phyloP scores from a whole-genome alignment of 2,888 invertebrate genomes.

The Pedicia rivosa region DNA sequence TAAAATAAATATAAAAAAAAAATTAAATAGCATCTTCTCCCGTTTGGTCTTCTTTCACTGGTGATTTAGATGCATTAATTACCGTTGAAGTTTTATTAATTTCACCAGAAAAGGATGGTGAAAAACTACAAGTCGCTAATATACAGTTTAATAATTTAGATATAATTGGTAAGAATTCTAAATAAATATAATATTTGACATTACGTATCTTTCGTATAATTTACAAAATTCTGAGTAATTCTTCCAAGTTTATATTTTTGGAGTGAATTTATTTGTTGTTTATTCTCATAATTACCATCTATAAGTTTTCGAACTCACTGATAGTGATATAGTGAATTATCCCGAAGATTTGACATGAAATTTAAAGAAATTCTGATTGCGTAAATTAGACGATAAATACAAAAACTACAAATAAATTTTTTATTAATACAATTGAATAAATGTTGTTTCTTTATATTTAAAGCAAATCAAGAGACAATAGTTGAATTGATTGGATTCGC shows the following conservation, averaged over 20 bases:
- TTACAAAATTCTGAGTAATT: constrained; percentile 1
- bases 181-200: too few relatives aligned
- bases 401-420: neutral
- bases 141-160: constrained; percentile 89
- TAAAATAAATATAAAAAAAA: too few relatives aligned
- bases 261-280: constrained; percentile 3
- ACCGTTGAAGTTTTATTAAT: constrained; percentile 70
- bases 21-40: constrained; percentile 16
- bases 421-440: constrained; percentile 1
- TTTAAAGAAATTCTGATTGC: too few relatives aligned
- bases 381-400: too few relatives aligned
- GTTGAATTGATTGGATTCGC: constrained; percentile 84
- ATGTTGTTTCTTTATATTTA: constrained; percentile 7
- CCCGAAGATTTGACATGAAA: too few relatives aligned
- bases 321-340: too few relatives aligned
- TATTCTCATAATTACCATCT: too few relatives aligned
- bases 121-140: constrained; percentile 56
- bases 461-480: constrained; percentile 90
- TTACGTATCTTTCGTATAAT: constrained; percentile 4
- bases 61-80: constrained; percentile 54
- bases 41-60: constrained; percentile 18
- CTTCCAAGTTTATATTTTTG: constrained; percentile 7
- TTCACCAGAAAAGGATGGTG: constrained; percentile 22
- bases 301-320: too few relatives aligned
- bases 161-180: constrained; percentile 56